Percentiles rank a stretch among this genome's conserved stretches.
Evolutionary conservation across 2,888 invertebrate genomes (phyloP).

Genomic region (Hartigia nigra): DNA sequence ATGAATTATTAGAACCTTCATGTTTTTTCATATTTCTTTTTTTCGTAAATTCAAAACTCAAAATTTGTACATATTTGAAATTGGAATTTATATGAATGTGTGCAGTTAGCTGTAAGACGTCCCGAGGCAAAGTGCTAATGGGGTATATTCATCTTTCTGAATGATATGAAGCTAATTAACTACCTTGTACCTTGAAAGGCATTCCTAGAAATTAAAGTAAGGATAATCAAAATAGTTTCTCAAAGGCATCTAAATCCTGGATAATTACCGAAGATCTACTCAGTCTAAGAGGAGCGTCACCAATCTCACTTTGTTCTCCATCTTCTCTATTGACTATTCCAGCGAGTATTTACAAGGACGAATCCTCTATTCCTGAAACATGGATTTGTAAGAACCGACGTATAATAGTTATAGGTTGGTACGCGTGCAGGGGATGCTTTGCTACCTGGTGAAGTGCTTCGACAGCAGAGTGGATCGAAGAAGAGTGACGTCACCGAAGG

Average conservation of each 20-base stretch:
- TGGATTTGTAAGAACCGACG: neutral
- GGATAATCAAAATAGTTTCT: neutral
- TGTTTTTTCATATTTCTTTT: neutral
- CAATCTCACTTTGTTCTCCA: neutral
- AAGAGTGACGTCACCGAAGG: slow-evolving; percentile 31
- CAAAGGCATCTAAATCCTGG: neutral
- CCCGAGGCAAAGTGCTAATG: neutral
- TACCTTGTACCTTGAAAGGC: neutral
- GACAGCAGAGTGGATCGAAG: slow-evolving; percentile 10
- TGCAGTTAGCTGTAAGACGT: neutral
- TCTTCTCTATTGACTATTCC: neutral
- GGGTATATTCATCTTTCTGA: neutral
- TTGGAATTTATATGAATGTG: neutral
- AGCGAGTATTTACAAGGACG: neutral
- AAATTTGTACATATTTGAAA: neutral
- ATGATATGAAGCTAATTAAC: neutral
- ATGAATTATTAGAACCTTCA: neutral
- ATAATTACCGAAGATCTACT: neutral
- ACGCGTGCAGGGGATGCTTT: neutral
- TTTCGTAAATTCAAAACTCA: neutral
- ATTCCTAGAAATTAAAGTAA: neutral
- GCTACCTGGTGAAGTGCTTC: slow-evolving; percentile 20
- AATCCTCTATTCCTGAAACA: neutral
- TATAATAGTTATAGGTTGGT: neutral
- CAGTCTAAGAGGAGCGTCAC: neutral